These are phyloP conservation scores for Zoanthus solanderi DNA, from an alignment of 92 coral and sea anemone genomes.

Conservation along the genomic window DNA sequence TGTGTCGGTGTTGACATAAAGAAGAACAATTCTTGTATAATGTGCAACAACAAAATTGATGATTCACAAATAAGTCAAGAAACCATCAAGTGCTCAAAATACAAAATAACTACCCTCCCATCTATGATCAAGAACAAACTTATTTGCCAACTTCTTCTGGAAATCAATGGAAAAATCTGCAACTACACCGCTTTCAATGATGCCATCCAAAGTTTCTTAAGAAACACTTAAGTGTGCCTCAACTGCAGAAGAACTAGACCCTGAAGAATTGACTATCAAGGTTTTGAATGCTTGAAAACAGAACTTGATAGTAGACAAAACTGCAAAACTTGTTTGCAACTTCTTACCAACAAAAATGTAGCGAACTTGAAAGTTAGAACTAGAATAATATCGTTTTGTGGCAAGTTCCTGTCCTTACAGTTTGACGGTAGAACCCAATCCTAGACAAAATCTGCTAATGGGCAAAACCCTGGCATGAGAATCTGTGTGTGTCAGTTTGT, in stretches of 20 bases:
- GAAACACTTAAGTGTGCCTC: slow-evolving; percentile 13
- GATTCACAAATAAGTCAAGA: slow-evolving; percentile 40
- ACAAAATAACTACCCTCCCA: slow-evolving; percentile 15
- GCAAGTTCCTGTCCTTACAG: neutral
- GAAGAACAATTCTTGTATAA: slow-evolving; percentile 50
- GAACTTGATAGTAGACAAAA: slow-evolving; percentile 39
- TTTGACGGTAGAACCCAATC: neutral
- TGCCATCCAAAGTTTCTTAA: slow-evolving; percentile 39
- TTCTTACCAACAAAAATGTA: slow-evolving; percentile 14
- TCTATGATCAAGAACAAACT: neutral
- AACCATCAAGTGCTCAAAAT: slow-evolving; percentile 1
- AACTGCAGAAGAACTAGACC: slow-evolving; percentile 14
- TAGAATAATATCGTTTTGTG: neutral
- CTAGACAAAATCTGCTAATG: neutral
- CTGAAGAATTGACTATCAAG: slow-evolving; percentile 2
- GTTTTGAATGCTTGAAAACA: slow-evolving; percentile 18
- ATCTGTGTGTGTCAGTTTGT: neutral
- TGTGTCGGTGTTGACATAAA: slow-evolving; percentile 61
- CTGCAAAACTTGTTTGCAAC: slow-evolving; percentile 21
- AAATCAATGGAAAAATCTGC: neutral
- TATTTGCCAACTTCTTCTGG: slow-evolving; percentile 13
- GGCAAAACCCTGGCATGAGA: neutral
- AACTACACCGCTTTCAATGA: slow-evolving; percentile 43
- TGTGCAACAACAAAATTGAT: slow-evolving; percentile 59
- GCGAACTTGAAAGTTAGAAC: neutral